These are phyloP conservation scores for Conopomorpha cramerella DNA, from an alignment of 1,140 invertebrate species.

Conservation along the genomic window DNA sequence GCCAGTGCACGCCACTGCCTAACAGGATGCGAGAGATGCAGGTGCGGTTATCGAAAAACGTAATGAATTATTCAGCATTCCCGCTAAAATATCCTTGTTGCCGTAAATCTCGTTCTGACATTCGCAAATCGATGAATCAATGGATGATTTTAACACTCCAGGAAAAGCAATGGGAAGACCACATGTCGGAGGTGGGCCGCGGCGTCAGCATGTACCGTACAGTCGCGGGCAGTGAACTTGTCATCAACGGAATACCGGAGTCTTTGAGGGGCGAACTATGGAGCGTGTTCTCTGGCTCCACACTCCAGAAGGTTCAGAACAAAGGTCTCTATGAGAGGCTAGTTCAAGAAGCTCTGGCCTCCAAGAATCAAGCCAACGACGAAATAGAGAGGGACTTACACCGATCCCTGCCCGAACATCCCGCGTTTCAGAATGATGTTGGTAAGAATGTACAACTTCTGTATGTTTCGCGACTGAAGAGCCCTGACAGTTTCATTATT, in stretches of 20 bases:
- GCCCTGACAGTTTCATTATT: no score
- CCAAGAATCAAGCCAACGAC: slow-evolving; percentile 80
- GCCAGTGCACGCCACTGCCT: no score
- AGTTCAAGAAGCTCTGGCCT: slow-evolving; percentile 74
- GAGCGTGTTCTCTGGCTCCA: slow-evolving; percentile 88
- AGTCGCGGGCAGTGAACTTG: slow-evolving; percentile 81
- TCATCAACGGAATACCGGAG: slow-evolving; percentile 91
- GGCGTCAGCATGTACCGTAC: slow-evolving; percentile 95
- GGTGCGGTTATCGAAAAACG: no score
- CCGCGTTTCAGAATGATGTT: slow-evolving; percentile 89
- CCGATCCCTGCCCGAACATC: slow-evolving; percentile 96
- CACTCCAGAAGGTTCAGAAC: slow-evolving; percentile 66
- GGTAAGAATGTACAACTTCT: slow-evolving; percentile 32
- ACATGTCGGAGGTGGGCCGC: slow-evolving; percentile 90
- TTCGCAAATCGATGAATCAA: no score
- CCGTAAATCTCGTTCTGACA: no score
- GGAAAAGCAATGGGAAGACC: slow-evolving; percentile 86
- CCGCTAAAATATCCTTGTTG: not conserved
- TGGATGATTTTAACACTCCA: slow-evolving; percentile 12
- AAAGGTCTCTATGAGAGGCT: slow-evolving; percentile 85
- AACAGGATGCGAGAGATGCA: no score
- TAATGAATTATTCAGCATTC: not conserved
- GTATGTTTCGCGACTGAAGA: no score
- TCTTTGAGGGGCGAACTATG: slow-evolving; percentile 89
- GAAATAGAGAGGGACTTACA: slow-evolving; percentile 98